Evolutionary conservation across 2,113 vertebrate genomes (phyloP), one percentile per base, ranked within the genome.

Genomic region (Microtus ochrogaster): DNA sequence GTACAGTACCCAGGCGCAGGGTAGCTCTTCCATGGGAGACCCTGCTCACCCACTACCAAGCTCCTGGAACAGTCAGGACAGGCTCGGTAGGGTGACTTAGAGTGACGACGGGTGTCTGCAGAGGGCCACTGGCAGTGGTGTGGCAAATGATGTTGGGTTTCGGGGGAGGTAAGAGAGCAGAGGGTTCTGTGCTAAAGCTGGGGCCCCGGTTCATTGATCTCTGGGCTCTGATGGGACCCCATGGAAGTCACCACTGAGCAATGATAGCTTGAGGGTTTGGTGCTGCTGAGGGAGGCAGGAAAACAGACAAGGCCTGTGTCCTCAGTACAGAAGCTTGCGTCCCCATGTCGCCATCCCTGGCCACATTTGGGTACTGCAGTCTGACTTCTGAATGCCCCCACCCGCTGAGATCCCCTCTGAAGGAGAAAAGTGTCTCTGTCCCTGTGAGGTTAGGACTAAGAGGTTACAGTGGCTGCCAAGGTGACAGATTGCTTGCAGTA

Each of bases 41-140:
- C 83, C 83, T 85, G 63, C 83, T 68, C 28, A 47, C 28, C 19
- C 24, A 3, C 9, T 9, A 11, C 28, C 30, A 7, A 36, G 28
- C 30, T 36, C 28, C 41, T 47, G 63, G 65, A 17, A 47, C 28
- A 36, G 39, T 36, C 41, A 44, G 63, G 30, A 47, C 33, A n/a
- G 33, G 33, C 21, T 72, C 47, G 2, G 19, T 47, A 13, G 22
- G 84, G 33, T 26, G 33, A 1, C 22, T 12, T 22, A 4, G 12
- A 65, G 21, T 26, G 33, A 14, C 22, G 22, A 8, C 13, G 21
- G 24, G 66, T 22, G 22, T 82, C 21, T 36, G 65, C 33, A 68
- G 5, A 68, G 30, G 5, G 83, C 30, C 30, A 36, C 0, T 0
- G 0, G 30, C 28, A 33, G 39, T 12, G 4, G 19, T 36, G 3